Evolutionary conservation across 2,113 vertebrate species (phyloP).

Genomic region (Pelodiscus sinensis): DNA sequence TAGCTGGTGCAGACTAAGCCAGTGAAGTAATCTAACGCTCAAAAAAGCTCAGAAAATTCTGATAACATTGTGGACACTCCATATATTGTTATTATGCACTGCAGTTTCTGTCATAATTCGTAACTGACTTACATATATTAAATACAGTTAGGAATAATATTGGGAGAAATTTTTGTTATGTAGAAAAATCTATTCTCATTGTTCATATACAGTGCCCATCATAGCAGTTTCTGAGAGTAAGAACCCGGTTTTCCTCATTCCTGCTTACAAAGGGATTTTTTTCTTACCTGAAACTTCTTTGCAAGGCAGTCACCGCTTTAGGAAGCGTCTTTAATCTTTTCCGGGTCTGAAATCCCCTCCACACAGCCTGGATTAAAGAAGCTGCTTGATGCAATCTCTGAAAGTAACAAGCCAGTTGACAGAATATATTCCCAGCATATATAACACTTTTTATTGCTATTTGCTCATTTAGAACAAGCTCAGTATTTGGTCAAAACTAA

Average conservation of each 20-base stretch:
- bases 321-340: slow-evolving; percentile 88
- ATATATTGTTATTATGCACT: not conserved
- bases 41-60: not conserved
- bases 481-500: not conserved
- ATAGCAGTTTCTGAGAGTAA: not conserved
- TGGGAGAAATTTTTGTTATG: not conserved
- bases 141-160: not conserved
- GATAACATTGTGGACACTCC: not conserved
- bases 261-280: not conserved
- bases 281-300: slow-evolving; percentile 91
- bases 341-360: slow-evolving; percentile 89
- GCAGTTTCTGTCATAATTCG: not conserved
- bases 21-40: not conserved
- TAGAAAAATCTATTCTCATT: not conserved
- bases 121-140: not conserved
- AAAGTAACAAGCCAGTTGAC: slow-evolving; percentile 66
- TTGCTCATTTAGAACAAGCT: not conserved
- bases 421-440: slow-evolving; percentile 22
- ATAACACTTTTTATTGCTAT: not conserved
- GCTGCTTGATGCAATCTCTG: slow-evolving; percentile 85
- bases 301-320: slow-evolving; percentile 84
- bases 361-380: slow-evolving; percentile 88
- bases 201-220: not conserved
- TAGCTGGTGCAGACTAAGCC: not conserved
- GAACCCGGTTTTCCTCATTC: not conserved